These are phyloP conservation scores for Stigmatopora nigra DNA, from an alignment of 2,113 vertebrate species.

Conservation along the genomic window DNA sequence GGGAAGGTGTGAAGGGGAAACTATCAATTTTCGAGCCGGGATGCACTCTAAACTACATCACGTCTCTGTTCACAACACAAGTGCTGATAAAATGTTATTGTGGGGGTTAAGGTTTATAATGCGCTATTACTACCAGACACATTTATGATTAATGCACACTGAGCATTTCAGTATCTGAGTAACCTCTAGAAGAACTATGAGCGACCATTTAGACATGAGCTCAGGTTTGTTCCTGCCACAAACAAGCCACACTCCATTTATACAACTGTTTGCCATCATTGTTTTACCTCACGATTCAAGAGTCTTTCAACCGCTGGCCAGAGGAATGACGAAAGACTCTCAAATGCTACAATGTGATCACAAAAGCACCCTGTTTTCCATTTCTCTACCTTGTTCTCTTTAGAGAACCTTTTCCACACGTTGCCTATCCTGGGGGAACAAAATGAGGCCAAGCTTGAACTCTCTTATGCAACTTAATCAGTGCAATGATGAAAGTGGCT, in stretches of 20 bases:
- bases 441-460: constrained; percentile 58
- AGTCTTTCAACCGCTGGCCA: constrained; percentile 27
- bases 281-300: constrained; percentile 18
- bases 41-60: background rate
- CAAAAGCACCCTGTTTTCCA: constrained; percentile 40
- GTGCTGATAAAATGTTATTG: background rate
- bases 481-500: constrained; percentile 48
- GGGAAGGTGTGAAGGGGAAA: background rate
- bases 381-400: background rate
- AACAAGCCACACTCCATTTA: constrained; percentile 30
- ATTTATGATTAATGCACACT: background rate
- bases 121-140: background rate
- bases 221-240: background rate
- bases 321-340: constrained; percentile 45
- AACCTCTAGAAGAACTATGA: background rate
- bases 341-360: constrained; percentile 51
- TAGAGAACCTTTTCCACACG: constrained; percentile 4
- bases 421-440: constrained; percentile 36
- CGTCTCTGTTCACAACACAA: background rate
- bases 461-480: constrained; percentile 60
- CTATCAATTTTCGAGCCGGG: background rate
- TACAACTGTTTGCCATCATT: constrained; percentile 17
- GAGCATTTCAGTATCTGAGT: background rate
- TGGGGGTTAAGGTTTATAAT: constrained; percentile 3
- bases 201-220: background rate